Evolutionary conservation across 2,113 vertebrate genomes (phyloP).

Genomic region (Poecilia latipinna): DNA sequence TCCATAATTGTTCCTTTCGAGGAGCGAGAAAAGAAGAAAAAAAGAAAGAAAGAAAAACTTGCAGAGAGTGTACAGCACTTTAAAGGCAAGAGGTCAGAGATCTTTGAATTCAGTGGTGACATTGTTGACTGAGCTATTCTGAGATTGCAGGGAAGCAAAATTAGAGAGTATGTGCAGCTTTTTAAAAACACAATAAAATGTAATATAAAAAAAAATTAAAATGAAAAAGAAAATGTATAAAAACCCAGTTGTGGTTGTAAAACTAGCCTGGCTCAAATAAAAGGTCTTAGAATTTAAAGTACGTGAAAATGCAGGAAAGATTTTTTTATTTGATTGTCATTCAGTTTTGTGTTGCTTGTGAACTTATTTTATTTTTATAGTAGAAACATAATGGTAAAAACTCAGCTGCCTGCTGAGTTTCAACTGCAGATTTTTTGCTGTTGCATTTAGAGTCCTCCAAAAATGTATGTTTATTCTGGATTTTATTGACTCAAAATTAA

Average conservation of each 20-base stretch:
- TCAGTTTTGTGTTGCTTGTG: not conserved
- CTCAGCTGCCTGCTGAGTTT: not conserved
- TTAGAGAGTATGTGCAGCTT: not conserved
- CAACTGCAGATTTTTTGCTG: not conserved
- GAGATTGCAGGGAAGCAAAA: slow-evolving; percentile 3
- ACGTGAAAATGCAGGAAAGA: not conserved
- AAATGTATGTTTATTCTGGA: too few species aligned
- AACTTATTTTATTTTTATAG: not conserved
- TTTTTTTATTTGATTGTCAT: not conserved
- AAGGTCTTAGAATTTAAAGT: not conserved
- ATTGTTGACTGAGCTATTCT: slow-evolving; percentile 25
- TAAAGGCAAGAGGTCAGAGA: slow-evolving; percentile 8
- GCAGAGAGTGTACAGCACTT: slow-evolving; percentile 24
- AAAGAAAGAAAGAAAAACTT: slow-evolving; percentile 7
- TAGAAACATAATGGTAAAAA: not conserved
- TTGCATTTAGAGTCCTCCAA: too few species aligned
- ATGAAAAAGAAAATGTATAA: not conserved
- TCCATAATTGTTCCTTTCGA: slow-evolving; percentile 72
- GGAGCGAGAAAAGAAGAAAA: slow-evolving; percentile 10
- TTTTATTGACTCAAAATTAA: too few species aligned
- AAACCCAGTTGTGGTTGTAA: not conserved
- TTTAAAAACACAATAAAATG: not conserved
- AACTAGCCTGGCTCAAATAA: not conserved
- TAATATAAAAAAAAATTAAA: not conserved
- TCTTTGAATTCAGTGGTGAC: slow-evolving; percentile 9